Conservation (phyloP, 2,888 invertebrate species). For the Pterostichus niger region DNA sequence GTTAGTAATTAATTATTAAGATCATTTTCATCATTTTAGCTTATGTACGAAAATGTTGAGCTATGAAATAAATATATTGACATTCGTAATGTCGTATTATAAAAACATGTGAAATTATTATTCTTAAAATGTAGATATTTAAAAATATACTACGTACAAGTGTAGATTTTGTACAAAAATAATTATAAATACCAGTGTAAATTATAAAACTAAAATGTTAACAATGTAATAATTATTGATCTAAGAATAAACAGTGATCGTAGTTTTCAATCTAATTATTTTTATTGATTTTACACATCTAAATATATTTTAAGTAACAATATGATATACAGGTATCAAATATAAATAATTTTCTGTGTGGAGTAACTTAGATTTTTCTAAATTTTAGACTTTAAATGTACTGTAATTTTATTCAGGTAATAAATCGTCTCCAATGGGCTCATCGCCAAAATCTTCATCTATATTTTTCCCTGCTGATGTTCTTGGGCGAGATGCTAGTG, state of each 20-base stretch:
- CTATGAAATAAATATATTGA: background rate
- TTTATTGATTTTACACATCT: constrained; percentile 10
- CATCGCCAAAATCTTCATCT: constrained; percentile 86
- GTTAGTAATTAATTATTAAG: constrained; percentile 7
- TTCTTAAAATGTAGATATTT: constrained; percentile 11
- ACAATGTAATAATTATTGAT: constrained; percentile 12
- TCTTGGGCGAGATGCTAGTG: constrained; percentile 79
- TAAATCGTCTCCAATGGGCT: constrained; percentile 86
- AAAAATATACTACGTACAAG: constrained; percentile 19
- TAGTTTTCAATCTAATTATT: constrained; percentile 13
- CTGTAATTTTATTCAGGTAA: constrained; percentile 81
- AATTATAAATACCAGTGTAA: constrained; percentile 41
- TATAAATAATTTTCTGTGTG: background rate
- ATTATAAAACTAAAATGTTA: constrained; percentile 18
- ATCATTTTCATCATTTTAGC: constrained; percentile 1
- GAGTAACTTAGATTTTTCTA: too few species aligned
- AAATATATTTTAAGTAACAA: too few species aligned
- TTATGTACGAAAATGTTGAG: background rate
- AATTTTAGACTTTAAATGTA: constrained; percentile 45
- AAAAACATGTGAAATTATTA: constrained; percentile 13
- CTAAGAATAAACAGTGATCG: constrained; percentile 17
- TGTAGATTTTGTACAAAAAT: constrained; percentile 54
- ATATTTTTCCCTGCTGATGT: constrained; percentile 79
- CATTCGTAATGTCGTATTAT: constrained; percentile 1
- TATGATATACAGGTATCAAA: background rate